Base-by-base conservation (phyloP, 2,113 vertebrate genomes). In the Xyliphius kryptos region DNA sequence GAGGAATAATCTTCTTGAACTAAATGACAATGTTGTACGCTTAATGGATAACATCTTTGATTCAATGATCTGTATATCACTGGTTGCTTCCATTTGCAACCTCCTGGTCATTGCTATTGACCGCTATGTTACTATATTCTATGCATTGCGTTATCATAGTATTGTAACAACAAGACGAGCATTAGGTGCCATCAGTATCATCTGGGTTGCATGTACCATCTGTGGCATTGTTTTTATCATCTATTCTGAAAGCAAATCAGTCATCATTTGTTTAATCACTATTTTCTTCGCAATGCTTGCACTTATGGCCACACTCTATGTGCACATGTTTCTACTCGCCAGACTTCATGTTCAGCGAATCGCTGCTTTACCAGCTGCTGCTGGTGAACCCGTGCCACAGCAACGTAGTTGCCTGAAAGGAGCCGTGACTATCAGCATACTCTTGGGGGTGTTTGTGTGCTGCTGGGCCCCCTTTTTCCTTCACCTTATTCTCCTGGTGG, bases 381-480 rank as follows among this genome's bases (percentile, higher is more conserved):
- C 54, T 0, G 58, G 54, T 15, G 56, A 70, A 9, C 43, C 54
- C 1, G 49, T 21, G 3, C 72, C 63, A 21, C 63, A 68, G 56
- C 91, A 81, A 59, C 82, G 59, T 8, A 88, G 89, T 1, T 88
- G 89, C 78, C 82, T 90, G 82, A 92, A 91, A 66, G 91, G 91
- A 0, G 91, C 91, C 0, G 82, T 90, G 70, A 93, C 91, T 64
- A 86, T 93, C 80, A 90, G 87, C 11, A 86, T 92, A 61, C 74
- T 93, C 15, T 82, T 92, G 12, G 91, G 91, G 0, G 89, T 91
- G 14, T 93, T 92, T 74, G 57, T 93, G 11, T 83, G 85, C 74
- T 93, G 90, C 80, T 92, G 90, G 91, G 87, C 90, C 0, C 91
- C 91, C 1, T 92, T 93, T 82, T 93, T 93, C 74, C 88, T 93